Conservation (phyloP, 2,888 invertebrate species). For the Saturnia japonica region DNA sequence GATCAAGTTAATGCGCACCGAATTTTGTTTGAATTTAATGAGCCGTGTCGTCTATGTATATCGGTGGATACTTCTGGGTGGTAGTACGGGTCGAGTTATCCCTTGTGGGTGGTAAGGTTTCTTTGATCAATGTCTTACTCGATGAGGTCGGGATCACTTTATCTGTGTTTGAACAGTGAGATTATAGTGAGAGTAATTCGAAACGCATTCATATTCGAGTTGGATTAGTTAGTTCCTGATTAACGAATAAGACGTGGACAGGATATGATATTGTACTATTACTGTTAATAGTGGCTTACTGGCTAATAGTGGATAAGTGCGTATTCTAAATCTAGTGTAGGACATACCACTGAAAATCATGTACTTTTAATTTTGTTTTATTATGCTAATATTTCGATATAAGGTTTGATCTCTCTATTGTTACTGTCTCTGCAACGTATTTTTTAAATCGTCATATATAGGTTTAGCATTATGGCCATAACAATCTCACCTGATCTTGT, state of each 20-base stretch:
- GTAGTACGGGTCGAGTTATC: conserved; percentile 18
- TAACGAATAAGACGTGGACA: conserved; percentile 2
- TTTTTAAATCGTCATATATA: no score
- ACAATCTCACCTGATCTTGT: no score
- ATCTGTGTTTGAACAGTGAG: conserved; percentile 18
- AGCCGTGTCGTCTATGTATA: conserved; percentile 41
- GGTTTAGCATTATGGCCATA: no score
- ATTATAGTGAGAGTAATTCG: conserved; percentile 12
- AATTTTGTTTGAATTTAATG: conserved; percentile 49
- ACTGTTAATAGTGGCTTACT: background rate
- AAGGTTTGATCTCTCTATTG: background rate
- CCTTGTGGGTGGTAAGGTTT: conserved; percentile 22
- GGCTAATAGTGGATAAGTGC: background rate
- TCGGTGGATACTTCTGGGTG: conserved; percentile 29
- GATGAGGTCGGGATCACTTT: conserved; percentile 15
- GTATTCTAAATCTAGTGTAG: no score
- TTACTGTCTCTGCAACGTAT: no score
- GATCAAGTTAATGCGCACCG: conserved; percentile 39
- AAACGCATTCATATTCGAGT: conserved; percentile 13
- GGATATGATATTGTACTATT: background rate
- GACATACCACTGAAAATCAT: background rate
- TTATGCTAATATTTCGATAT: background rate
- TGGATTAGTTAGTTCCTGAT: conserved; percentile 18
- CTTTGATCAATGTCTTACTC: conserved; percentile 27
- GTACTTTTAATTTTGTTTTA: background rate